Percentiles rank a stretch among this genome's conserved stretches.
Evolutionary conservation across 2,113 vertebrate species (phyloP).

Genomic region (Plestiodon gilberti): DNA sequence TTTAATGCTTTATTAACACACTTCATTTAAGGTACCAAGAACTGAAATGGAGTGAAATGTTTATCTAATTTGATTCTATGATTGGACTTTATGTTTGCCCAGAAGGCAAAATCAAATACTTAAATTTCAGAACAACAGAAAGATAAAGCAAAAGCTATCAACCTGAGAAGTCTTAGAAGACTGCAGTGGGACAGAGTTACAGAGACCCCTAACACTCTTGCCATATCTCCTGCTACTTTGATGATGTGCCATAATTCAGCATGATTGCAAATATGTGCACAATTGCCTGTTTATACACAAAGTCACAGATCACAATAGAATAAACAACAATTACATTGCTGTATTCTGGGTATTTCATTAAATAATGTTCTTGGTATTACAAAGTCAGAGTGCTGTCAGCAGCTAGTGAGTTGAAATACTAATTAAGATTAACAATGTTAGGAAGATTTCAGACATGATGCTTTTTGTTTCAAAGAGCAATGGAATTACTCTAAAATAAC

Average conservation of each 20-base stretch:
- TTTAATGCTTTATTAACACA: slow-evolving; percentile 71
- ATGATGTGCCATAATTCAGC: neutral
- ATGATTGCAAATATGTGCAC: neutral
- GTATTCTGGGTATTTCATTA: neutral
- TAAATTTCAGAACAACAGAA: slow-evolving; percentile 53
- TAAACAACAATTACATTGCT: neutral
- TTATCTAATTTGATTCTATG: slow-evolving; percentile 60
- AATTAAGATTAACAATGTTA: neutral
- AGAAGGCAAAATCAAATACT: slow-evolving; percentile 45
- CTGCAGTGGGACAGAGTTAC: neutral
- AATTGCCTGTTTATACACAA: neutral
- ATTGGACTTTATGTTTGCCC: slow-evolving; percentile 57
- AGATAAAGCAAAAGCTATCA: neutral
- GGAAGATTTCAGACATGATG: neutral
- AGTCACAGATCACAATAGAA: neutral
- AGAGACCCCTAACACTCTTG: neutral
- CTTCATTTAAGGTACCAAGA: slow-evolving; percentile 62
- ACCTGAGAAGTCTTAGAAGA: neutral
- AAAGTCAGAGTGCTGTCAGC: neutral
- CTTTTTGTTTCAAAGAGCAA: neutral
- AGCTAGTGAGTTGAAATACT: neutral
- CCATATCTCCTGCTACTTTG: neutral
- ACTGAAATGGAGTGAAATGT: slow-evolving; percentile 56
- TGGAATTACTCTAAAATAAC: neutral
- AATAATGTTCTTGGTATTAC: neutral